Evolutionary conservation across 1,140 invertebrate genomes (phyloP).

Genomic region (Aphidius gifuensis): DNA sequence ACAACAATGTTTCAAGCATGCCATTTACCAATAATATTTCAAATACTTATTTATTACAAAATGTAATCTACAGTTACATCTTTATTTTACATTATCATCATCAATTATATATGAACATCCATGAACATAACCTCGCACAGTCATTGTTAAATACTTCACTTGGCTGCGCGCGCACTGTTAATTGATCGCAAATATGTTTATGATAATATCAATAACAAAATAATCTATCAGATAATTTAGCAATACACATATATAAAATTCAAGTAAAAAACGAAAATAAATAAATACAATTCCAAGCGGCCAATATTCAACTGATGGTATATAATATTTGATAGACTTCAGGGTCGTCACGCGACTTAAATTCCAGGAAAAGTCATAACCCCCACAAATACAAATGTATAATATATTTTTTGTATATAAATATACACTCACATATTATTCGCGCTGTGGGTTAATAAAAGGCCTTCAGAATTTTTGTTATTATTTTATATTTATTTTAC

Average conservation of each 20-base stretch:
- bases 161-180: conserved; percentile 3
- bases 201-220: background rate
- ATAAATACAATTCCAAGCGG: background rate
- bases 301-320: conserved; percentile 1
- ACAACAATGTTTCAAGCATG: background rate
- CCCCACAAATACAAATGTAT: conserved; percentile 33
- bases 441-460: conserved; percentile 48
- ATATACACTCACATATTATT: conserved; percentile 5
- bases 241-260: background rate
- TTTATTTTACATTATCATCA: background rate
- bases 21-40: too few relatives aligned
- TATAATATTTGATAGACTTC: conserved; percentile 43
- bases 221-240: background rate
- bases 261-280: background rate
- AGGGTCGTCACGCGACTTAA: conserved; percentile 49
- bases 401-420: conserved; percentile 5
- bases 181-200: background rate
- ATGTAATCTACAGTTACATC: too few relatives aligned
- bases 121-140: too few relatives aligned
- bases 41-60: too few relatives aligned
- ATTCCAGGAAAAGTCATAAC: conserved; percentile 55
- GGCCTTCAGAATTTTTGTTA: conserved; percentile 38
- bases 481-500: background rate
- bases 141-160: background rate
- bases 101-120: background rate